phyloP scores from a whole-genome alignment of 2,888 invertebrate species.

The Clitarchus hookeri region DNA sequence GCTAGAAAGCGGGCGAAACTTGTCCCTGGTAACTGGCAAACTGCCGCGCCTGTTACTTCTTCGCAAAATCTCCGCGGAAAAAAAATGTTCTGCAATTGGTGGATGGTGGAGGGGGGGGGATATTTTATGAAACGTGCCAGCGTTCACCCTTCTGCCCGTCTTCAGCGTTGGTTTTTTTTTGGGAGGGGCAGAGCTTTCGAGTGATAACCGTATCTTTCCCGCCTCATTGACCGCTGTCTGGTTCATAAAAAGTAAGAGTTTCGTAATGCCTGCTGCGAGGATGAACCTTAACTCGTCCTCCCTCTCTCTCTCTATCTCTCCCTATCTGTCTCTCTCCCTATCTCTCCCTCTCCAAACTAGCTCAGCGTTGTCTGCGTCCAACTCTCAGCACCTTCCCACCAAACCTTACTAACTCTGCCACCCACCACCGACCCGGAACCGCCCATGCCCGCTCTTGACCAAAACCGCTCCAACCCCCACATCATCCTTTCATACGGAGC shows the following conservation, averaged over 20 bases:
- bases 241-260: not conserved
- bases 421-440: no score
- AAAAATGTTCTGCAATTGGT: not conserved
- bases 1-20: not conserved
- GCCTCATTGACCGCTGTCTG: not conserved
- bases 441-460: no score
- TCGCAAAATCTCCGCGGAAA: not conserved
- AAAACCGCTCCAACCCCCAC: not conserved
- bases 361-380: not conserved
- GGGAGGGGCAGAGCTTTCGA: not conserved
- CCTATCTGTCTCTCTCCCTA: not conserved
- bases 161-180: not conserved
- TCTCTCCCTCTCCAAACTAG: not conserved
- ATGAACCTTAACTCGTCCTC: not conserved
- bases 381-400: not conserved
- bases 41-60: not conserved
- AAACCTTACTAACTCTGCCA: not conserved
- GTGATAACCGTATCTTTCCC: conserved; percentile 7
- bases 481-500: conserved; percentile 3
- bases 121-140: not conserved
- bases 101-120: not conserved
- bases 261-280: not conserved
- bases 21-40: not conserved
- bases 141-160: not conserved
- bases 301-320: not conserved